A percentile compares a stretch with the other conserved stretches of the same genome.
Evolutionary conservation across 2,113 vertebrate genomes (phyloP).

Genomic region (Artemisiospiza belli): DNA sequence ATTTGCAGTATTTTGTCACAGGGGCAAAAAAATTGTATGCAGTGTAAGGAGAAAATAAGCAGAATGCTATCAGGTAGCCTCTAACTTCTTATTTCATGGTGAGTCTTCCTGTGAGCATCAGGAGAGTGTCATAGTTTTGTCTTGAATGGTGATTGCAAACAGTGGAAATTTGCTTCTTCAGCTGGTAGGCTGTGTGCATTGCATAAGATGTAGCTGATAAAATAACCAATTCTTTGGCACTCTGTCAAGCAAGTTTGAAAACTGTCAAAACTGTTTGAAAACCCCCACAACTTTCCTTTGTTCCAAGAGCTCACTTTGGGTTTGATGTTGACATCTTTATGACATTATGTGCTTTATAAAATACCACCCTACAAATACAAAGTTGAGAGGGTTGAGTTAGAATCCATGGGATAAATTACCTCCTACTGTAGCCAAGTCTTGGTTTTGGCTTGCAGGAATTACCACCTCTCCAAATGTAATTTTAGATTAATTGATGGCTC

Average conservation of each 20-base stretch:
- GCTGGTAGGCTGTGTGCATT: not conserved
- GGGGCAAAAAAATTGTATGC: not conserved
- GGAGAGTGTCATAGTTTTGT: not conserved
- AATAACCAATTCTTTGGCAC: not conserved
- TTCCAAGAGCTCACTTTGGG: not conserved
- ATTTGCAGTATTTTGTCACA: not conserved
- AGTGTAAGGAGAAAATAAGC: not conserved
- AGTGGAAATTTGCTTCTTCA: not conserved
- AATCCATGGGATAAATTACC: not conserved
- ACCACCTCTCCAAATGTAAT: not conserved
- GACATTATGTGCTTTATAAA: not conserved
- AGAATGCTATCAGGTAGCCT: not conserved
- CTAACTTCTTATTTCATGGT: not conserved
- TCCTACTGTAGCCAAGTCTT: not conserved
- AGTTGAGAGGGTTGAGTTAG: not conserved
- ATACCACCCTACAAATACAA: not conserved
- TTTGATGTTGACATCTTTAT: not conserved
- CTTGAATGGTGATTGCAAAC: not conserved
- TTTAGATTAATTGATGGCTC: not conserved
- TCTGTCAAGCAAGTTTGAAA: not conserved
- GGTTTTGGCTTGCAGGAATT: not conserved
- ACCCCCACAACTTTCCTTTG: not conserved
- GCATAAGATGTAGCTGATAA: not conserved
- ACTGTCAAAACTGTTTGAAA: not conserved
- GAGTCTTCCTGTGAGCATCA: not conserved